Conservation (phyloP, 2,113 vertebrate species). For the Rhipidura dahli region DNA sequence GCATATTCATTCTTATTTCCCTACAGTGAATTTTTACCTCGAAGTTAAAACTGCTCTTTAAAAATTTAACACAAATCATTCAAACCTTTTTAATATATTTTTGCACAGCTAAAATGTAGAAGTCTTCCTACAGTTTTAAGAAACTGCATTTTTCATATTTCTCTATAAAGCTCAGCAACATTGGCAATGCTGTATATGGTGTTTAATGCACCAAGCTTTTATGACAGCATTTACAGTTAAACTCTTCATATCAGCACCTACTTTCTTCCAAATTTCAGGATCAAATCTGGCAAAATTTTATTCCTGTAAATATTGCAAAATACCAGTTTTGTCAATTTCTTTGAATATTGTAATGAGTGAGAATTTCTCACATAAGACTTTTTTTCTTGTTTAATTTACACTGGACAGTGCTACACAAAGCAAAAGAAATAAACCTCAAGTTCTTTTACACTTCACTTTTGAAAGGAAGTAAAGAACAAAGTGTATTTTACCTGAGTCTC, state of each 20-base stretch:
- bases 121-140: background rate
- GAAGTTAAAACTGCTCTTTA: background rate
- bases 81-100: background rate
- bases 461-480: background rate
- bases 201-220: background rate
- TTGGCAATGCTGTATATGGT: background rate
- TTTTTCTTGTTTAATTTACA: background rate
- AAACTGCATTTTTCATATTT: background rate
- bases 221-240: background rate
- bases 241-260: background rate
- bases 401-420: background rate
- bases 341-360: background rate
- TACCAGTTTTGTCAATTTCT: background rate
- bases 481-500: conserved; percentile 89
- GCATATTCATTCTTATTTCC: background rate
- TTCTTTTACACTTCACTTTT: background rate
- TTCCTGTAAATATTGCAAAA: background rate
- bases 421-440: background rate
- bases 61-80: background rate
- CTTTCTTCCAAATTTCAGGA: background rate
- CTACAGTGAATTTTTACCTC: background rate
- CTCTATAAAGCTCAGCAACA: background rate
- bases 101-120: background rate
- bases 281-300: background rate
- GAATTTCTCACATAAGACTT: background rate